Base-by-base conservation (phyloP, 2,797 vertebrate genomes). In the Muscicapa striata region DNA sequence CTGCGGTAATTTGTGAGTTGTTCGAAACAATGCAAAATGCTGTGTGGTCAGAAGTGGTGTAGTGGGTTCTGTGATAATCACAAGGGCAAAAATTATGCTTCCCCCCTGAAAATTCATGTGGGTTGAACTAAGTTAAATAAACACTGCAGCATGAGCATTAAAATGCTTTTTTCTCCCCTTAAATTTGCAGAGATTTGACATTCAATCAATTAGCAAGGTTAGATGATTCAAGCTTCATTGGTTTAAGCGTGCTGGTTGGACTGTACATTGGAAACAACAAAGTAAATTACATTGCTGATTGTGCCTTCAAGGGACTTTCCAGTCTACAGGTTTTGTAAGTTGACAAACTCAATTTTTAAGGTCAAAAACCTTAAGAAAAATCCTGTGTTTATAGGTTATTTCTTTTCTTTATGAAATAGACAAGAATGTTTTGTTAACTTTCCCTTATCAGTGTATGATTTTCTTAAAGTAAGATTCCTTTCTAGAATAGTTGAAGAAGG, bases 241-340 rank as follows among this genome's bases (percentile, higher is more conserved):
- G 99, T 81, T 98, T 99, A 93, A 98, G 97, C 4, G 88, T 99
- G 64, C 98, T 99, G 85, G 98, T 98, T 59, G 98, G 98, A 86
- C 98, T 99, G 68, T 98, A 98, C 90, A 96, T 99, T 10, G 99
- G 99, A 43, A 98, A 99, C 98, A 99, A 99, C 98, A 98, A 97
- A 70, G 98, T 99, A 78, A 99, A 98, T 98, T 99, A 99, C 96
- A 99, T 99, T 49, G 98, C 99, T 5, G 99, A 99, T 82, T 98
- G 99, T 89, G 99, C 99, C 81, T 99, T 99, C 95, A 98, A 98
- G 49, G 99, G 99, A 66, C 98, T 99, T 86, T 97, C 98, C 92
- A 98, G 97, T 97, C 98, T 99, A 76, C 98, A 99, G 97, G 98
- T 97, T 84, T 97, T 99, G 99, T 99, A 97, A 99, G 99, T 99